These are phyloP conservation scores for Pangasius sanitwongsei DNA, from an alignment of 2,797 vertebrate genomes.

Conservation along the genomic window DNA sequence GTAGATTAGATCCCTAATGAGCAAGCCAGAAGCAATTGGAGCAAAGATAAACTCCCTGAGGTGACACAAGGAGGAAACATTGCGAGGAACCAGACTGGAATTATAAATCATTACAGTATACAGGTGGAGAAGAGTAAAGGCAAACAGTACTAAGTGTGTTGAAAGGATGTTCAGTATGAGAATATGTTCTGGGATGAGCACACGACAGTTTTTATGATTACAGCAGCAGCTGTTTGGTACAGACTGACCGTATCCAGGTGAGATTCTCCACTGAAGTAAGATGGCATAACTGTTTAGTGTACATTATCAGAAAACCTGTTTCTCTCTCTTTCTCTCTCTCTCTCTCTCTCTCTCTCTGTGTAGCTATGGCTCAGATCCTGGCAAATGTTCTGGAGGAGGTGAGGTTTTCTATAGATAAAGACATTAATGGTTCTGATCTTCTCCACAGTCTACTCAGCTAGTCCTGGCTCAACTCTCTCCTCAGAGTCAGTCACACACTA, in stretches of 20 bases:
- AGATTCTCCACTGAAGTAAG: too few relatives aligned
- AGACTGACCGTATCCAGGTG: too few relatives aligned
- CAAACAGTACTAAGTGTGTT: background rate
- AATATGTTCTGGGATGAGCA: too few relatives aligned
- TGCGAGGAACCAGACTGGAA: background rate
- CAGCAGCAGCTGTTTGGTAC: too few relatives aligned
- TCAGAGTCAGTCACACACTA: constrained; percentile 68
- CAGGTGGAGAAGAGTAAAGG: background rate
- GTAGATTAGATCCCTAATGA: background rate
- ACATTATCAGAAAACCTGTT: too few relatives aligned
- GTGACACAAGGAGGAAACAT: background rate
- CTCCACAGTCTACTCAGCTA: constrained; percentile 85
- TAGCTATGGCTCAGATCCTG: too few relatives aligned
- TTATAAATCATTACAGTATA: background rate
- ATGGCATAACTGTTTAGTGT: too few relatives aligned
- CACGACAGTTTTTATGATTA: too few relatives aligned
- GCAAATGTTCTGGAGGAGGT: too few relatives aligned
- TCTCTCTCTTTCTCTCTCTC: too few relatives aligned
- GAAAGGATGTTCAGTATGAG: background rate
- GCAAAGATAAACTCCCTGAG: background rate
- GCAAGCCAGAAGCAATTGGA: background rate
- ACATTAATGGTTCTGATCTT: constrained; percentile 77
- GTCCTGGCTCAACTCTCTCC: constrained; percentile 79
- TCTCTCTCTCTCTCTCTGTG: too few relatives aligned
- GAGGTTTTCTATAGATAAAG: constrained; percentile 76